Conservation (phyloP, 2,797 vertebrate genomes). For the Sylvilagus floridanus region DNA sequence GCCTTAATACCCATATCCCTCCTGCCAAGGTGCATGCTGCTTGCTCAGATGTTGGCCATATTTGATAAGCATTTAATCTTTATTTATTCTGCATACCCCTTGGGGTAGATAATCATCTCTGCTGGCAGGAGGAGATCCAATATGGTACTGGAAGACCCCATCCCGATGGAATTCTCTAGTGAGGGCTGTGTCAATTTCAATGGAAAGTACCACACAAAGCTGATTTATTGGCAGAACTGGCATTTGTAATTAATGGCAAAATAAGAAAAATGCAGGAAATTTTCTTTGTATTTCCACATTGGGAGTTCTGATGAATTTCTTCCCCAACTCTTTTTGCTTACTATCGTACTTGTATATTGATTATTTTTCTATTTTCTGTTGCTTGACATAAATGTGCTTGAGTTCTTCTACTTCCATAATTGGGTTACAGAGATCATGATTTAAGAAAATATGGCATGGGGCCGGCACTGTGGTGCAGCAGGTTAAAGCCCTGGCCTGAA, state of each 20-base stretch:
- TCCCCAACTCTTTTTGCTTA: background rate
- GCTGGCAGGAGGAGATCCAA: background rate
- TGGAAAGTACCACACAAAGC: background rate
- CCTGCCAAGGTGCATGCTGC: constrained; percentile 72
- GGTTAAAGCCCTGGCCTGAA: no score
- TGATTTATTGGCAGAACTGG: background rate
- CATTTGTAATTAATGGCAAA: background rate
- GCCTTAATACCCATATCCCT: constrained; percentile 60
- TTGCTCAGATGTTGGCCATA: constrained; percentile 73
- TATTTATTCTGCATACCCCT: constrained; percentile 70
- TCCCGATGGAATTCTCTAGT: background rate
- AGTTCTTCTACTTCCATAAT: background rate
- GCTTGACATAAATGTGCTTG: background rate
- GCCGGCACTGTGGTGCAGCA: no score
- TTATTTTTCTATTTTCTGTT: background rate
- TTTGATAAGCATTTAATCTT: constrained; percentile 79
- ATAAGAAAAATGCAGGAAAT: background rate
- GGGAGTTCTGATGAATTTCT: background rate
- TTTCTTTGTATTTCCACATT: constrained; percentile 31
- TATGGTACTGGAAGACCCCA: background rate
- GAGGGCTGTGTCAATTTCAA: background rate
- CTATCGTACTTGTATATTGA: background rate
- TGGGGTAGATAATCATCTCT: constrained; percentile 54
- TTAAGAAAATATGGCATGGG: no score
- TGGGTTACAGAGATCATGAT: background rate